Conservation (phyloP, 1,140 invertebrate genomes). For the Potamilus streckersoni region DNA sequence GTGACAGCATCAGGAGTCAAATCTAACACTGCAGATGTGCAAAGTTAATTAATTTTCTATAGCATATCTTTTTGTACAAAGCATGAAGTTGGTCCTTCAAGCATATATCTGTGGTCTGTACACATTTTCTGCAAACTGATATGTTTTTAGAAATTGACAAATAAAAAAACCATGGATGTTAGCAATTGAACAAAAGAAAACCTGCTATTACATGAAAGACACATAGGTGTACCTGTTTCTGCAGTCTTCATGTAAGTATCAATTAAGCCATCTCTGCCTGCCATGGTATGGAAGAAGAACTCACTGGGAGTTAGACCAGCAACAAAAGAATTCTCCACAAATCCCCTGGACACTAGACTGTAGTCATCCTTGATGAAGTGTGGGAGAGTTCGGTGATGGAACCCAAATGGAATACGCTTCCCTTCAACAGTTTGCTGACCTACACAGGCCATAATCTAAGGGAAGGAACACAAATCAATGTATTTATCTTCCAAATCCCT, state of each 20-base stretch:
- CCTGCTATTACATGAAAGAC: not conserved
- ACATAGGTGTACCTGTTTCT: constrained; percentile 82
- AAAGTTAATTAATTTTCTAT: too few species aligned
- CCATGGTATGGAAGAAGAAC: constrained; percentile 99
- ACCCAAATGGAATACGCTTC: constrained; percentile 99
- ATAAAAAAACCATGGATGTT: too few species aligned
- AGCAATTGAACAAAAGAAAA: too few species aligned
- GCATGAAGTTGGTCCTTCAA: too few species aligned
- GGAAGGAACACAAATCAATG: not conserved
- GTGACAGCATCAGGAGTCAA: too few species aligned
- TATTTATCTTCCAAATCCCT: too few species aligned
- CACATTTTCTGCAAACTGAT: too few species aligned
- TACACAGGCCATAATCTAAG: constrained; percentile 97
- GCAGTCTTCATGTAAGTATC: constrained; percentile 99
- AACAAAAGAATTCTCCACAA: constrained; percentile 99
- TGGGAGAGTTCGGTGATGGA: constrained; percentile 96
- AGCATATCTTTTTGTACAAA: too few species aligned
- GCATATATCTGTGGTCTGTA: too few species aligned
- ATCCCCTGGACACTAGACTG: constrained; percentile 95
- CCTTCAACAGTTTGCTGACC: constrained; percentile 99
- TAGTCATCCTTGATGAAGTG: constrained; percentile 99
- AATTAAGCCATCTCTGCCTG: constrained; percentile 99
- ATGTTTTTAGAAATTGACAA: too few species aligned
- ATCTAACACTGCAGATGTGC: too few species aligned
- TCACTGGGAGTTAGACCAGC: constrained; percentile 98